Evolutionary conservation across 2,797 vertebrate genomes (phyloP), one percentile per base, ranked within the genome.

Genomic region (Characodon lateralis): DNA sequence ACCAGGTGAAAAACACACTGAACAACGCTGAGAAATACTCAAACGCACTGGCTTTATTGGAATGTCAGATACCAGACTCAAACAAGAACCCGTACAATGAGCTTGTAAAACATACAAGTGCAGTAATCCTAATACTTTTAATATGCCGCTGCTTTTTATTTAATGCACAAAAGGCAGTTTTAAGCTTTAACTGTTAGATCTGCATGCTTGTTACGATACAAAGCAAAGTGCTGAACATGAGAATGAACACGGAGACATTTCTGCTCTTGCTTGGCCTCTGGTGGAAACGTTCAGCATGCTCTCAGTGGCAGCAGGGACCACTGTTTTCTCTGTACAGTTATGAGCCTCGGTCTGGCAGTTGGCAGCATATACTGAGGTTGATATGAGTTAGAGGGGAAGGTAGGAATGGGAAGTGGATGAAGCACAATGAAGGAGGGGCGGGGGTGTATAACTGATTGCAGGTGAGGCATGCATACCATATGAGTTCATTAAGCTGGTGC

Each of bases 21-120:
- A 83, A 77, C 53, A 50, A 83, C 77, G 85, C 72, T 70, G 77
- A 75, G 41, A 83, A 73, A 76, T 73, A 70, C 76, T 83, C 87
- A 90, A 95, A 94, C 84, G 71, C 93, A 91, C 87, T 85, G 89
- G 74, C 72, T 95, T 95, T 95, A 94, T 94, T 95, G 87, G 65
- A 85, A 88, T 90, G 87, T 88, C 85, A 84, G 91, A 92, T 85
- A 93, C 87, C 90, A 87, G 84, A 92, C 78, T 89, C 72, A 73
- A 89, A 89, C 88, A 93, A 85, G 84, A 82, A 92, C 89, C 84
- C 78, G 82, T 55, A 89, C 78, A 72, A 90, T 76, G 81, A 90
- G 81, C 85, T 83, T 65, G 81, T 71, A 88, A 68, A 88, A 89
- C 87, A 89, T 84, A 87, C 77, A 86, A 89, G 92, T 79, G 86